Evolutionary conservation across 2,797 vertebrate species (phyloP).

Genomic region (Danio choprae): DNA sequence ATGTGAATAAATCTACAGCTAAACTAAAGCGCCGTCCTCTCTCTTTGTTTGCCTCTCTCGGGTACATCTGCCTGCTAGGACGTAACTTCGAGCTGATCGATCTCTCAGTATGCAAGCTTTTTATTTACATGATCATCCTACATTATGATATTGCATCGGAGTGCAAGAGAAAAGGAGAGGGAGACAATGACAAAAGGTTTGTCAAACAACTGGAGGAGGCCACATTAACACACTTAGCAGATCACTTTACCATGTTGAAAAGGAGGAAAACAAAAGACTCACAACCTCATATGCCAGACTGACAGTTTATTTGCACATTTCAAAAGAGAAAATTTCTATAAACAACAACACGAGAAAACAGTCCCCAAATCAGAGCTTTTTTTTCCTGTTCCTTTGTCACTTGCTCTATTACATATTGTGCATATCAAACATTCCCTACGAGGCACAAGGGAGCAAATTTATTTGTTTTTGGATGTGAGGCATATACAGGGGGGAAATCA

Average conservation of each 20-base stretch:
- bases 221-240: slow-evolving; percentile 67
- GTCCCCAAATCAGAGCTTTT: slow-evolving; percentile 60
- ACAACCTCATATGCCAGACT: slow-evolving; percentile 54
- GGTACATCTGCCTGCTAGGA: slow-evolving; percentile 52
- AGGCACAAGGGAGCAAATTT: slow-evolving; percentile 41
- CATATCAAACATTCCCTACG: slow-evolving; percentile 48
- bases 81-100: slow-evolving; percentile 66
- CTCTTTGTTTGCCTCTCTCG: slow-evolving; percentile 58
- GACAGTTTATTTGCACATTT: slow-evolving; percentile 55
- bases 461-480: slow-evolving; percentile 45
- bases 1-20: slow-evolving; percentile 82
- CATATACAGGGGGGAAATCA: slow-evolving; percentile 47
- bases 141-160: slow-evolving; percentile 39
- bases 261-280: slow-evolving; percentile 52
- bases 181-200: slow-evolving; percentile 3
- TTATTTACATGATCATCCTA: slow-evolving; percentile 51
- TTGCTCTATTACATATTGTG: slow-evolving; percentile 50
- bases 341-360: slow-evolving; percentile 50
- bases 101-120: slow-evolving; percentile 46
- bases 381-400: slow-evolving; percentile 45
- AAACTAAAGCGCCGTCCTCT: slow-evolving; percentile 52
- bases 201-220: slow-evolving; percentile 15
- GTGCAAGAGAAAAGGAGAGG: not conserved
- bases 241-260: slow-evolving; percentile 61
- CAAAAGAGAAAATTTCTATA: slow-evolving; percentile 34